phyloP scores from a whole-genome alignment of 2,888 invertebrate genomes.

The Nomada lathburiana region DNA sequence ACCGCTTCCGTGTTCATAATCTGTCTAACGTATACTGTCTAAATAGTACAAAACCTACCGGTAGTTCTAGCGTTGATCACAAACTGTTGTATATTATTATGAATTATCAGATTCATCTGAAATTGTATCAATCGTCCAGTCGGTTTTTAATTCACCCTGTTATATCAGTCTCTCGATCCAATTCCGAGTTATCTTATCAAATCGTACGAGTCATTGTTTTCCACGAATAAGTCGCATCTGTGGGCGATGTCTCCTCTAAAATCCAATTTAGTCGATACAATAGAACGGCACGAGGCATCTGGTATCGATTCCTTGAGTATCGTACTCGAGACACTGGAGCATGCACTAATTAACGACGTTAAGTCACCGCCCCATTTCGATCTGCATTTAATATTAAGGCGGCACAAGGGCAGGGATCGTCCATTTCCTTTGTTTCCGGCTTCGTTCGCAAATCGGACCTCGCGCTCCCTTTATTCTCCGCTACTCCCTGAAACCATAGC shows the following conservation, averaged over 20 bases:
- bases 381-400: conserved; percentile 44
- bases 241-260: conserved; percentile 36
- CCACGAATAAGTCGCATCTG: conserved; percentile 43
- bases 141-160: neutral
- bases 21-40: too few relatives aligned
- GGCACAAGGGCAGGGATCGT: conserved; percentile 2
- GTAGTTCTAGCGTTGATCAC: too few relatives aligned
- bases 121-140: too few relatives aligned
- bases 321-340: conserved; percentile 40
- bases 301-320: conserved; percentile 62
- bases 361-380: conserved; percentile 37
- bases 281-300: conserved; percentile 38
- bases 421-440: conserved; percentile 38
- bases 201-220: conserved; percentile 53
- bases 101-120: too few relatives aligned
- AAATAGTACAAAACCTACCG: too few relatives aligned
- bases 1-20: too few relatives aligned
- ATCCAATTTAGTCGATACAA: conserved; percentile 64
- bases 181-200: conserved; percentile 6
- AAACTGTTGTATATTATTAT: too few relatives aligned
- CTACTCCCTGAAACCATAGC: neutral
- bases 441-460: conserved; percentile 4
- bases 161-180: conserved; percentile 8
- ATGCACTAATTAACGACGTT: conserved; percentile 63
- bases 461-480: conserved; percentile 14